Base-by-base conservation (phyloP, 2,113 vertebrate genomes). In the Callaeas wilsoni region DNA sequence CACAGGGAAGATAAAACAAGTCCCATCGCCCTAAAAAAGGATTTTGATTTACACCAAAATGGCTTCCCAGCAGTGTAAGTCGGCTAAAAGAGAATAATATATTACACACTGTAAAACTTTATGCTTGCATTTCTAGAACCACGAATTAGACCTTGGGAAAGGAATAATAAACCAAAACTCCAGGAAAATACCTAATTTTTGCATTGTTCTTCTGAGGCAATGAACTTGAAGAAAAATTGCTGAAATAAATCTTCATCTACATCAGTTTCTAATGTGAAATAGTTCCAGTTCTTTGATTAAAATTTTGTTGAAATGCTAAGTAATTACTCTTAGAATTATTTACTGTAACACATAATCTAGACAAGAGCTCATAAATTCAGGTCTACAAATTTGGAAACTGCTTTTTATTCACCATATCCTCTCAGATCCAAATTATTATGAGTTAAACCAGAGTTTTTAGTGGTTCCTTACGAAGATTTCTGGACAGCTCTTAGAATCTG, bases 281-380 rank as follows among this genome's bases (percentile, higher is more conserved):
- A 75, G 52, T 94, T 83, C 79, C 60, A 71, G 88, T 79, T 67
- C 85, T 95, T 88, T 95, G 85, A 96, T 93, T 96, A 96, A 96
- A 92, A 88, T 89, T 95, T 94, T 2, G 1, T 44, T 94, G 79
- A 87, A 92, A 88, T 82, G 73, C 69, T 84, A 90, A 64, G 83
- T 84, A 94, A 94, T 96, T 97, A 95, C 80, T 68, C 83, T 64
- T 68, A 64, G 80, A 93, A 86, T 94, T 93, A 94, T 96, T 97
- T 96, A 96, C 93, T 92, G 79, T 39, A 90, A 84, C 80, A 94
- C 63, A 89, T 81, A 94, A 94, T 90, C 83, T 75, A 94, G 80
- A 94, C 32, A 79, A 91, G 92, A 94, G 76, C 80, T 89, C 88
- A 90, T 94, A 95, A 96, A 93, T 95, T 90, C 84, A 76, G 26